Conservation (phyloP, 2,797 vertebrate species). For the Rhodeus uyekii region DNA sequence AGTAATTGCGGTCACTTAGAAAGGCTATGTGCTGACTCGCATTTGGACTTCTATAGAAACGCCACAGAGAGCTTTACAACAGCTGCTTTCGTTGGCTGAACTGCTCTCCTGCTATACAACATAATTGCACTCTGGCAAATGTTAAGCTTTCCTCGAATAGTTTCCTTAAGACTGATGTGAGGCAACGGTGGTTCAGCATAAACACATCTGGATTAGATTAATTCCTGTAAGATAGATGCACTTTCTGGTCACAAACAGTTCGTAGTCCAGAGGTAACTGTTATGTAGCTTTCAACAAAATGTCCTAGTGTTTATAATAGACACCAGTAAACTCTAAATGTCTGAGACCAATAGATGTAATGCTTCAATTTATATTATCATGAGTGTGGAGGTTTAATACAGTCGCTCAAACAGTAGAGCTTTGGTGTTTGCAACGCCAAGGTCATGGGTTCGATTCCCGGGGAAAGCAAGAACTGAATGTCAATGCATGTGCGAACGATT, state of each 20-base stretch:
- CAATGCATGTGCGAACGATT: too few relatives aligned
- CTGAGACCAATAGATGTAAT: background rate
- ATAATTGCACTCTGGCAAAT: slow-evolving; percentile 43
- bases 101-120: slow-evolving; percentile 40
- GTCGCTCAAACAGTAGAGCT: too few relatives aligned
- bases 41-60: slow-evolving; percentile 42
- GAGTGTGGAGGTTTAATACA: background rate
- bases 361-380: background rate
- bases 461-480: too few relatives aligned
- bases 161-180: slow-evolving; percentile 29
- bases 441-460: too few relatives aligned
- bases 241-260: slow-evolving; percentile 32
- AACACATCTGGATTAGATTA: slow-evolving; percentile 59
- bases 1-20: slow-evolving; percentile 45
- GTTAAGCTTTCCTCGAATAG: slow-evolving; percentile 35
- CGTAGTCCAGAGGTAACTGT: slow-evolving; percentile 17
- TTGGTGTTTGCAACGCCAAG: too few relatives aligned
- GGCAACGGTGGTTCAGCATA: slow-evolving; percentile 43
- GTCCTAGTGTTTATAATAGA: background rate
- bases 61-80: slow-evolving; percentile 28
- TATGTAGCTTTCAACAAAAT: background rate
- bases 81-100: slow-evolving; percentile 43
- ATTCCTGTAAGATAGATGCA: slow-evolving; percentile 37
- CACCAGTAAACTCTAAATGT: slow-evolving; percentile 4
- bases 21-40: slow-evolving; percentile 36